Conservation (phyloP, 2,797 vertebrate species). For the Darevskia mixta region DNA sequence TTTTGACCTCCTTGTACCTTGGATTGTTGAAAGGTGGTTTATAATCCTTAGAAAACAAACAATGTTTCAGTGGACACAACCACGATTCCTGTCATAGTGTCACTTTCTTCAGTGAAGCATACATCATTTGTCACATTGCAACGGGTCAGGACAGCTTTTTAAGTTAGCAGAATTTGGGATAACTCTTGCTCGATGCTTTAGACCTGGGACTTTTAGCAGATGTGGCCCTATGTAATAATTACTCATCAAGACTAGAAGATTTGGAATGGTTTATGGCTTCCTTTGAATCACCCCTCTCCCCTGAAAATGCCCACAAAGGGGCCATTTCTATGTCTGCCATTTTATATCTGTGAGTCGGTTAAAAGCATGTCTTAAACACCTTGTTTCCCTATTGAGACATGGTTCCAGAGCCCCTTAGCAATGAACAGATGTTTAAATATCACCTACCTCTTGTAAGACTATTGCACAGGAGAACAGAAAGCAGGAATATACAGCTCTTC, state of each 20-base stretch:
- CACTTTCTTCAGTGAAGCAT: not conserved
- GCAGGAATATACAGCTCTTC: not conserved
- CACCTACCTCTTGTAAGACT: not conserved
- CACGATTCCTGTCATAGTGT: not conserved
- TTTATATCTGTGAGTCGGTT: slow-evolving; percentile 1
- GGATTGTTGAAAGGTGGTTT: not conserved
- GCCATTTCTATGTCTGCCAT: slow-evolving; percentile 37
- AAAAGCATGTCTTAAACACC: slow-evolving; percentile 30
- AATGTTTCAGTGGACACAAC: accelerated
- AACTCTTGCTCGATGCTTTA: not conserved
- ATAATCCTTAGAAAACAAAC: not conserved
- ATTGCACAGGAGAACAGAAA: not conserved
- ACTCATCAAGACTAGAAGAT: not conserved
- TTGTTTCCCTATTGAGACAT: slow-evolving; percentile 22
- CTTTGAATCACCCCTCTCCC: slow-evolving; percentile 32
- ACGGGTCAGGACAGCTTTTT: not conserved
- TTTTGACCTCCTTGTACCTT: not conserved
- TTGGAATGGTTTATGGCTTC: not conserved
- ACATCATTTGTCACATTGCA: slow-evolving; percentile 1
- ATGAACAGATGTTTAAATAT: slow-evolving; percentile 48
- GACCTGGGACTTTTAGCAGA: not conserved
- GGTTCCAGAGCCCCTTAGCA: slow-evolving; percentile 17
- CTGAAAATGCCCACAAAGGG: slow-evolving; percentile 38
- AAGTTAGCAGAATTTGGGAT: slow-evolving; percentile 30
- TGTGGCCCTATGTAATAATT: not conserved